phyloP scores from a whole-genome alignment of 2,113 vertebrate species.

The Sardina pilchardus region DNA sequence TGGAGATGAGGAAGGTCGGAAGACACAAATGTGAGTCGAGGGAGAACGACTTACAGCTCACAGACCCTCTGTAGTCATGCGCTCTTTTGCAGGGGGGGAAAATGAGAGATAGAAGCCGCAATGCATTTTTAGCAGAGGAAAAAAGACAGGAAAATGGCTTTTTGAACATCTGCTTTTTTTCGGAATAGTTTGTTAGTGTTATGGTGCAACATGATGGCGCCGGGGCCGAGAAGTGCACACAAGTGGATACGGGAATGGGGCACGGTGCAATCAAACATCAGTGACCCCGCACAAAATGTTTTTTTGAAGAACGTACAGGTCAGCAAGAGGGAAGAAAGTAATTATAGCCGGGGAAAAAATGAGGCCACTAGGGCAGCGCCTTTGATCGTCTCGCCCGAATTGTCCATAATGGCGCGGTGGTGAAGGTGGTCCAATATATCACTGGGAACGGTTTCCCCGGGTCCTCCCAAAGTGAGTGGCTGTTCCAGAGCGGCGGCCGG shows the following conservation, averaged over 20 bases:
- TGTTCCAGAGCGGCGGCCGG: neutral
- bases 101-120: neutral
- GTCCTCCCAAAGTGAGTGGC: neutral
- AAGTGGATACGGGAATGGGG: neutral
- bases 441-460: neutral
- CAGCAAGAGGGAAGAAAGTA: conserved; percentile 4
- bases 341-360: neutral
- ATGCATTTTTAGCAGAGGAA: neutral
- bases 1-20: conserved; percentile 7
- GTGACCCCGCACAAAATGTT: neutral
- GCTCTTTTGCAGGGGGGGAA: neutral
- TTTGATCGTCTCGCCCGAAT: neutral
- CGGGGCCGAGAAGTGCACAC: neutral
- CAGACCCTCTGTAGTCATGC: neutral
- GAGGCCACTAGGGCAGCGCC: neutral
- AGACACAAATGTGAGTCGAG: neutral
- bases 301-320: conserved; percentile 1
- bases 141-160: neutral
- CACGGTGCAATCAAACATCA: neutral
- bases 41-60: conserved; percentile 1
- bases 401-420: neutral
- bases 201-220: neutral
- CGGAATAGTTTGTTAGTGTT: neutral
- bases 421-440: neutral
- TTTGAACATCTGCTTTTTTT: neutral